phyloP scores from a whole-genome alignment of 2,797 vertebrate genomes.

The Neopelma chrysocephalum region DNA sequence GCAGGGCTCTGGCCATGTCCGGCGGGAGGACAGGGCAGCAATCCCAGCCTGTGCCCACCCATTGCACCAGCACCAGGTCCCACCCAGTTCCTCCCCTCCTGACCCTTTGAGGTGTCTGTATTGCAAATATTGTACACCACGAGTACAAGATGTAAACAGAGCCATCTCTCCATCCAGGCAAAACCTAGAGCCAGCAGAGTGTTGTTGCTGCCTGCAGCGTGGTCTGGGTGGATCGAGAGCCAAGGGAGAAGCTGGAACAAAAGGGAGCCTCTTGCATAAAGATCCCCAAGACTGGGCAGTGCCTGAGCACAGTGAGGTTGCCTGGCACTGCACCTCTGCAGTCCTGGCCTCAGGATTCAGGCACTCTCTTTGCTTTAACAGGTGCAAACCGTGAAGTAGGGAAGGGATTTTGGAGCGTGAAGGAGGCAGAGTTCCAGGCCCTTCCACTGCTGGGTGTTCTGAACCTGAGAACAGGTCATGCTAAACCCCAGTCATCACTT shows the following conservation, averaged over 20 bases:
- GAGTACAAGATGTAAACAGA: fast-evolving
- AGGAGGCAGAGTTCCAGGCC: not conserved
- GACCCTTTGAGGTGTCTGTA: not conserved
- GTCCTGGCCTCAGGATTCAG: not conserved
- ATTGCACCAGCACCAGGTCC: not conserved
- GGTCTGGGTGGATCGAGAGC: not conserved
- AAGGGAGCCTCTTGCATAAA: not conserved
- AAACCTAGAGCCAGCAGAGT: not conserved
- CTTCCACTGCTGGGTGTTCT: not conserved
- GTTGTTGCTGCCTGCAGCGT: not conserved
- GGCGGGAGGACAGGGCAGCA: fast-evolving
- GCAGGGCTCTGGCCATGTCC: not conserved
- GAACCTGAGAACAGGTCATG: not conserved
- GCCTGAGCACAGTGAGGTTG: not conserved
- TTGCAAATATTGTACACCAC: not conserved
- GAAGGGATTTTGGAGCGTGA: not conserved
- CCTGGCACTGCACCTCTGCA: not conserved
- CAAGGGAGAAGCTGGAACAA: not conserved
- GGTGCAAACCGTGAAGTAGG: not conserved
- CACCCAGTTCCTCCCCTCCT: not conserved
- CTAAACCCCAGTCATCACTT: not conserved
- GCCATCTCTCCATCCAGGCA: not conserved
- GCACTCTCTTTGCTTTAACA: not conserved
- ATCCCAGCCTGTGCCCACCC: not conserved
- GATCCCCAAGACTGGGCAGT: not conserved